Evolutionary conservation across 2,888 invertebrate genomes (phyloP), one percentile per base, ranked within the genome.

Genomic region (Crioceris asparagi): DNA sequence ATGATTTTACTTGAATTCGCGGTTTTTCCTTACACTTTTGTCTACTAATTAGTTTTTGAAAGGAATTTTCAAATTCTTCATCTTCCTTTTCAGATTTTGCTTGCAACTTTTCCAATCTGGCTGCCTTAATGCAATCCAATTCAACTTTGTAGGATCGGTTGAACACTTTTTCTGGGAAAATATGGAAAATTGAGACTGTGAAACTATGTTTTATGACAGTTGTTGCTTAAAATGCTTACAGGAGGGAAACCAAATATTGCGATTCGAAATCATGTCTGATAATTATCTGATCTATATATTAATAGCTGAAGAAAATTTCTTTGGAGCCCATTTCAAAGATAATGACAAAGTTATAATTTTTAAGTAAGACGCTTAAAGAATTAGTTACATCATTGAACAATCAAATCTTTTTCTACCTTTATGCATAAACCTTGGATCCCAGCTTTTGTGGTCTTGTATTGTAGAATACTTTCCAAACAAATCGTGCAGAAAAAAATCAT

Each of bases 71-170:
- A 34, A 51, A 52, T 38, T 50, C 50, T 4, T 39, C 41, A 11
- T 49, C 40, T 35, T 61, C 61, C 26, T 41, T 33, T 32, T 52
- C 46, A 17, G 53, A 49, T 47, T 63, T 63, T 8, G 45, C 61
- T 35, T 62, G 62, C 4, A 63, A 39, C 39, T 57, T 58, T 32
- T 56, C 47, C 10, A 53, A 50, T 4, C 70, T 62, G 2, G 63
- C 57, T 29, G 65, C 66, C 39, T 61, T 65, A 23, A 71, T 61
- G 44, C 72, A 75, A 43, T 72, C 72, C 29, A 72, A 51, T 48
- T 75, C 74, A 43, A 69, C 74, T 45, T 69, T 69, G 50, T 70
- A 72, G 0, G 74, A 70, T 6, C 74, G 67, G 29, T 72, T 71
- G 51, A 74, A 73, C 2, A 72, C 49, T 37, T 53, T 51, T 35